Percentiles rank a stretch among this genome's conserved stretches.
Evolutionary conservation across 2,888 invertebrate genomes (phyloP).

Genomic region (Drosophila austrosaltans): DNA sequence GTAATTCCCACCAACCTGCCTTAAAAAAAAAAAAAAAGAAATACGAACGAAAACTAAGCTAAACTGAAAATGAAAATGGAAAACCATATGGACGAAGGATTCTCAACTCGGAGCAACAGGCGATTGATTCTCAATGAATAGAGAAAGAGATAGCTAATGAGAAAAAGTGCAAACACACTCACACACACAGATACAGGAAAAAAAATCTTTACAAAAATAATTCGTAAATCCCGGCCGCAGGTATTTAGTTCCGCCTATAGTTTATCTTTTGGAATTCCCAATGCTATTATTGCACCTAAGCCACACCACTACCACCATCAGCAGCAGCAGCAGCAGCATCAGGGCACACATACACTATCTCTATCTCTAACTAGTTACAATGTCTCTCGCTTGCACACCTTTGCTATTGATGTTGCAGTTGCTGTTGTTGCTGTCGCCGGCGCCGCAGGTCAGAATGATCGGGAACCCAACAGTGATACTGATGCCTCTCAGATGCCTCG

Average conservation of each 20-base stretch:
- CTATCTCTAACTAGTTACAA: not conserved
- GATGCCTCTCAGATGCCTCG: constrained; percentile 12
- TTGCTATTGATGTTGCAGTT: too few relatives aligned
- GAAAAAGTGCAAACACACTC: not conserved
- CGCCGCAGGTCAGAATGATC: constrained; percentile 73
- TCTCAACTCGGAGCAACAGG: constrained; percentile 14
- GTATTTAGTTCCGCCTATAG: constrained; percentile 80
- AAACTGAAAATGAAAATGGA: not conserved
- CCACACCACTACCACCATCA: constrained; percentile 51
- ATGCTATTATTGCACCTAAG: constrained; percentile 79
- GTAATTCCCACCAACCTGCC: constrained; percentile 60
- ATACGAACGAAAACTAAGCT: not conserved
- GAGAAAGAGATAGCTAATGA: not conserved
- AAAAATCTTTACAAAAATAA: constrained; percentile 42
- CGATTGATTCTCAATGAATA: constrained; percentile 59
- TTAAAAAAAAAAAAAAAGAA: not conserved
- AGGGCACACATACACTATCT: not conserved
- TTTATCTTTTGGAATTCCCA: constrained; percentile 74
- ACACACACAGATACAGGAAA: too few relatives aligned
- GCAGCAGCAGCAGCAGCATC: constrained; percentile 15
- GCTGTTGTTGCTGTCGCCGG: constrained; percentile 54
- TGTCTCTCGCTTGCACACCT: constrained; percentile 28
- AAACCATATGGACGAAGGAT: constrained; percentile 38
- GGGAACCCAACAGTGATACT: constrained; percentile 15
- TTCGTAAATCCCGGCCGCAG: constrained; percentile 79